Conservation (phyloP, 2,113 vertebrate genomes). For the Pteruthius melanotis region DNA sequence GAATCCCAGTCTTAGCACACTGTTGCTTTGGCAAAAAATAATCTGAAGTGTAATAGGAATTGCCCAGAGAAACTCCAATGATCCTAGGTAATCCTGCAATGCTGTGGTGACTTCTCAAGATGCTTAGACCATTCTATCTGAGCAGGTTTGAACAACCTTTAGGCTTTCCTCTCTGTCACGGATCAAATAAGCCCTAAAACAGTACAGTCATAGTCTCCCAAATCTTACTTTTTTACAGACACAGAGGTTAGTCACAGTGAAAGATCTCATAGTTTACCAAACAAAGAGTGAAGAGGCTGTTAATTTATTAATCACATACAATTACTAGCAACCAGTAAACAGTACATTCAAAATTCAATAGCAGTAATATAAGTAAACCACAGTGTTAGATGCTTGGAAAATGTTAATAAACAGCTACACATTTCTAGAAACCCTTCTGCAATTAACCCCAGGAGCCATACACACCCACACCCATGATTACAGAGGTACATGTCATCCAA, state of each 20-base stretch:
- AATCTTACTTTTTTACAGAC: neutral
- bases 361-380: neutral
- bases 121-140: neutral
- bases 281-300: neutral
- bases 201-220: neutral
- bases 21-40: neutral
- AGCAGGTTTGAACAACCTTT: neutral
- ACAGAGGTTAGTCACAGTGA: neutral
- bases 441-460: neutral
- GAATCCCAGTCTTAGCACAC: neutral
- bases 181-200: neutral
- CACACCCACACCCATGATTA: fast-evolving
- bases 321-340: neutral
- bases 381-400: neutral
- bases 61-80: neutral
- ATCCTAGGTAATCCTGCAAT: neutral
- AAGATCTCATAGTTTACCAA: neutral
- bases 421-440: neutral
- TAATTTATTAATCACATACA: neutral
- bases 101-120: neutral
- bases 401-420: neutral
- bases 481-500: neutral
- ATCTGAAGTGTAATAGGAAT: neutral
- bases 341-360: neutral
- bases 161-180: neutral